Percentiles rank a stretch among this genome's conserved stretches.
Evolutionary conservation across 2,113 vertebrate species (phyloP).

Genomic region (Vicugna pacos): DNA sequence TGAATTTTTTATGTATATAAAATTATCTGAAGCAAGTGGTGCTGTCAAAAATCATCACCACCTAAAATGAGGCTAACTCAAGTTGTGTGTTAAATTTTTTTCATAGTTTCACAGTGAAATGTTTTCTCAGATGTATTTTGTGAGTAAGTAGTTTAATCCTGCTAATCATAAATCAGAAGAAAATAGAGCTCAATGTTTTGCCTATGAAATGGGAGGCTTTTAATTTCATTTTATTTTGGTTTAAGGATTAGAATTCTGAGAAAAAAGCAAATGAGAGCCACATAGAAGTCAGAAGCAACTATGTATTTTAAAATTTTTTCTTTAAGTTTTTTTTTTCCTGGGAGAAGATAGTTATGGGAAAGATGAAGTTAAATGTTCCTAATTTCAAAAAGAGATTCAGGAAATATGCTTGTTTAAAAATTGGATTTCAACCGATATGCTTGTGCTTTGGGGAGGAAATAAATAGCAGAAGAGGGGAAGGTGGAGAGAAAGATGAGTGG

Average conservation of each 20-base stretch:
- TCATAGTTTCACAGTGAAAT: neutral
- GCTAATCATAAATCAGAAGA: neutral
- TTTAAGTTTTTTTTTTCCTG: neutral
- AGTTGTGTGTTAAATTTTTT: neutral
- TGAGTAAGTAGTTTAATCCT: neutral
- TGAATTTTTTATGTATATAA: neutral
- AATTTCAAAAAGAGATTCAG: slow-evolving; percentile 12
- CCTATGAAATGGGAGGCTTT: neutral
- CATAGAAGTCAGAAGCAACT: neutral
- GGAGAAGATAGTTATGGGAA: neutral
- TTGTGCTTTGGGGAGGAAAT: neutral
- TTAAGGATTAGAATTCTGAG: neutral
- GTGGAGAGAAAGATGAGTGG: neutral
- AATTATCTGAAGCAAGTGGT: neutral
- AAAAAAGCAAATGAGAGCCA: neutral
- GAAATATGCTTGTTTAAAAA: neutral
- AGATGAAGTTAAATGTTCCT: neutral
- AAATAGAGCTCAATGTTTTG: neutral
- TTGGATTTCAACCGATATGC: neutral
- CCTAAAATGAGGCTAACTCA: neutral
- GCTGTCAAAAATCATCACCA: neutral
- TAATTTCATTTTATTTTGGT: neutral
- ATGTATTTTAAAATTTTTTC: neutral
- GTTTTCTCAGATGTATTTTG: neutral
- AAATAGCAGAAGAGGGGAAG: neutral